Evolutionary conservation across 2,797 vertebrate genomes (phyloP), one percentile per base, ranked within the genome.

Genomic region (Scleropages formosus): DNA sequence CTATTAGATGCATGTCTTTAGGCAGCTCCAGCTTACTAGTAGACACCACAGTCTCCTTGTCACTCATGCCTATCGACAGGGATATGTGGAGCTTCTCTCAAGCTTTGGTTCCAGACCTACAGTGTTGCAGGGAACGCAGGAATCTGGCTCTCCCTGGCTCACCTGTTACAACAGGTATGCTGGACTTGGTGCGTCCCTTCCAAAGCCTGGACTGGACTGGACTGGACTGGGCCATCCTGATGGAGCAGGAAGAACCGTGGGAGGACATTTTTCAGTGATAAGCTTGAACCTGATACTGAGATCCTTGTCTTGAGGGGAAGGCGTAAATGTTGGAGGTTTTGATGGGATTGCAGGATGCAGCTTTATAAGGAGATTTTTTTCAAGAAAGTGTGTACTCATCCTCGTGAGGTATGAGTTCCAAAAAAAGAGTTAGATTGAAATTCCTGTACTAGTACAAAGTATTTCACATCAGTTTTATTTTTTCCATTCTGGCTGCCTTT

Each of bases 101-200:
- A 60, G 44, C 24, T 53, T 69, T 49, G 7, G 47, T 51, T 69
- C 53, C 46, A 16, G 47, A n/a, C 67, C 66, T 69, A 46, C 66
- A 24, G 44, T 24, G 46, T 24, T 69, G 47, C 44, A 20, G 31
- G 49, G 44, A 9, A 20, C 7, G n/a, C 18, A 22, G 66, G 46
- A 69, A 16, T 24, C 69, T 69, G 15, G 66, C 16, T 18, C 13
- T 69, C 67, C 51, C 26, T 26, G 16, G 11, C 20, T 53, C 20
- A 51, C 44, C 24, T 68, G 66, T 68, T 46, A 46, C 46, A 20
- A 49, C 66, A 68, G 44, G 66, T 44, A 49, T 49, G 51, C 13
- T 26, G 51, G 51, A 51, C 44, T 39, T 31, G 39, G 31, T 12
- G 47, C 47, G 53, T 4, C 49, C 44, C 46, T 53, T 24, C 16